phyloP scores from a whole-genome alignment of 1,140 invertebrate genomes.

The Sitobion miscanthi region DNA sequence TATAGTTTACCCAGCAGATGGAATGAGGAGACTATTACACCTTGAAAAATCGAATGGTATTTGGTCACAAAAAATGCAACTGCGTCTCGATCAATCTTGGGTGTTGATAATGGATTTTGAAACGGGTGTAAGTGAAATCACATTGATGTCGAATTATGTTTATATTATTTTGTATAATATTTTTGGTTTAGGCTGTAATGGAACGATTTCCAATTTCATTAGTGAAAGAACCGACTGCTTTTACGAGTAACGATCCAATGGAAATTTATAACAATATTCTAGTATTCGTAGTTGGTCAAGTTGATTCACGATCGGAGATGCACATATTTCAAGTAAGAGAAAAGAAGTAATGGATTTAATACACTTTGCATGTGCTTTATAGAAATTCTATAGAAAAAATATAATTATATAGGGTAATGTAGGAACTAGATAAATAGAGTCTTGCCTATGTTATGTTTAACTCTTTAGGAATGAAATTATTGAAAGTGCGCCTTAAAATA shows the following conservation, averaged over 20 bases:
- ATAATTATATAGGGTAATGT: neutral
- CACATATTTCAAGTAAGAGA: slow-evolving; percentile 93
- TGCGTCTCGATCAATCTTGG: slow-evolving; percentile 84
- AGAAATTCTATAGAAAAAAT: neutral
- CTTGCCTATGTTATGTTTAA: no score
- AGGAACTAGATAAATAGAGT: no score
- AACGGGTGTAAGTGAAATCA: slow-evolving; percentile 78
- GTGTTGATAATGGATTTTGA: slow-evolving; percentile 96
- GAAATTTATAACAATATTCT: slow-evolving; percentile 99
- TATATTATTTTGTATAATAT: slow-evolving; percentile 27
- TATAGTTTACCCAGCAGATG: slow-evolving; percentile 88
- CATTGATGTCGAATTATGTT: neutral
- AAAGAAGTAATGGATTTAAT: neutral
- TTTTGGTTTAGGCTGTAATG: slow-evolving; percentile 81
- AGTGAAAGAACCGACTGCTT: slow-evolving; percentile 94
- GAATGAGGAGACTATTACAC: slow-evolving; percentile 92
- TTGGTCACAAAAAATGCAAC: slow-evolving; percentile 98
- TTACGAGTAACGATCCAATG: slow-evolving; percentile 93
- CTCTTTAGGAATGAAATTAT: no score
- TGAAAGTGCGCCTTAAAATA: no score
- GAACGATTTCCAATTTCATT: slow-evolving; percentile 92
- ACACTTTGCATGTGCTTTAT: neutral
- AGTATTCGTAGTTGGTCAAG: slow-evolving; percentile 88
- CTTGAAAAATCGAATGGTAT: slow-evolving; percentile 98
- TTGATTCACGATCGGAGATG: slow-evolving; percentile 84